A percentile compares a stretch with the other conserved stretches of the same genome.
phyloP scores from a whole-genome alignment of 2,113 vertebrate species.

The Oriolus oriolus region DNA sequence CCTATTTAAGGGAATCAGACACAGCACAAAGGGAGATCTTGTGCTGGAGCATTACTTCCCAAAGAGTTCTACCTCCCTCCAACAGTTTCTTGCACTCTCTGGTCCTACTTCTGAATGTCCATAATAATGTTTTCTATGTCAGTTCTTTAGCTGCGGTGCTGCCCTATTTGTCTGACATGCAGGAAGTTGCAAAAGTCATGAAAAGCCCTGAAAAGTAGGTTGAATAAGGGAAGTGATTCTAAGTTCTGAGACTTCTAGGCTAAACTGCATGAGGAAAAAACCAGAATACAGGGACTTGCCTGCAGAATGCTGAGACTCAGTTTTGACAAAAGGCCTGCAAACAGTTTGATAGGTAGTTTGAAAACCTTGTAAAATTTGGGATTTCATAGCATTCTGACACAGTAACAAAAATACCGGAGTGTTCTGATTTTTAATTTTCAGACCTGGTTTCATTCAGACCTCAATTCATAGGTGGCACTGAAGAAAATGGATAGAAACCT shows the following conservation, averaged over 20 bases:
- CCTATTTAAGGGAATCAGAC: background rate
- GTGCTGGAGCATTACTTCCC: background rate
- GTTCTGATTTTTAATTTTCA: background rate
- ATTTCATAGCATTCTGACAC: background rate
- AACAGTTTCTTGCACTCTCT: background rate
- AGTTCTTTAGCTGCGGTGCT: background rate
- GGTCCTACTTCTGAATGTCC: background rate
- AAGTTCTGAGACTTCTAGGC: background rate
- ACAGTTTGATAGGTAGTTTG: background rate
- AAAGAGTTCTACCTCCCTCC: background rate
- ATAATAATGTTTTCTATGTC: background rate
- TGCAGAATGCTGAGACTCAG: background rate
- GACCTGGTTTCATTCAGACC: background rate
- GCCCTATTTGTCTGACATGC: background rate
- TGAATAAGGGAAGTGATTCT: constrained; percentile 5
- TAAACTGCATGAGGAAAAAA: background rate
- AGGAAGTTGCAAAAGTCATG: constrained; percentile 51
- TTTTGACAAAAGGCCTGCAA: background rate
- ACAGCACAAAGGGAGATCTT: background rate
- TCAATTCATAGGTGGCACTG: background rate
- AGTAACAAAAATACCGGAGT: background rate
- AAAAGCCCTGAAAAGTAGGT: constrained; percentile 22
- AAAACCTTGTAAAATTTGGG: background rate
- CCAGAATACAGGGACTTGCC: background rate
- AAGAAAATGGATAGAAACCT: background rate